phyloP scores from a whole-genome alignment of 2,888 invertebrate genomes.

The Cephalotes varians region DNA sequence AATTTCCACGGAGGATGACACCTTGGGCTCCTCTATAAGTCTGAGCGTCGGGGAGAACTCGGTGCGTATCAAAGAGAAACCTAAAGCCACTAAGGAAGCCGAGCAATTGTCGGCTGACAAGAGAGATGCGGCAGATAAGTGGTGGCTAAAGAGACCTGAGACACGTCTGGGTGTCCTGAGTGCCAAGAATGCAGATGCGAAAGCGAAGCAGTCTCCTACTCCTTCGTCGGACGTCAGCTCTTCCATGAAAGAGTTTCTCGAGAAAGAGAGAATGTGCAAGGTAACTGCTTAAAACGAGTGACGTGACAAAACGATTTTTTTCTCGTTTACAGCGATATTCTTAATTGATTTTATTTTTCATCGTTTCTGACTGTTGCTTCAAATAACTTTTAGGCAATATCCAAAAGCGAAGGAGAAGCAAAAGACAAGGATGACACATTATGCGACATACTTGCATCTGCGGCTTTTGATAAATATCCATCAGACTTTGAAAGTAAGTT shows the following conservation, averaged over 20 bases:
- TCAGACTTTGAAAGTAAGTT: constrained; percentile 84
- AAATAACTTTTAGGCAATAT: constrained; percentile 68
- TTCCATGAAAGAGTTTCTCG: constrained; percentile 83
- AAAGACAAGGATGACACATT: constrained; percentile 81
- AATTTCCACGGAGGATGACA: constrained; percentile 75
- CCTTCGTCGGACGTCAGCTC: constrained; percentile 80
- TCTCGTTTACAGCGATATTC: neutral
- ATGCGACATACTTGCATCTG: constrained; percentile 81
- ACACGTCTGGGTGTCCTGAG: constrained; percentile 70
- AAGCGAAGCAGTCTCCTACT: constrained; percentile 65
- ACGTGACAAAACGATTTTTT: neutral
- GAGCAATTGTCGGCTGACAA: constrained; percentile 25
- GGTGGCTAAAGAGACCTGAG: constrained; percentile 81
- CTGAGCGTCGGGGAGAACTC: constrained; percentile 80
- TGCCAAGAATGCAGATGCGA: constrained; percentile 62
- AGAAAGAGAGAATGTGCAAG: constrained; percentile 83
- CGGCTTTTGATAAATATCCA: constrained; percentile 82
- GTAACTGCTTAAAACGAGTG: constrained; percentile 66
- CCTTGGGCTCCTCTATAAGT: constrained; percentile 80
- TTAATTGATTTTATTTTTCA: neutral
- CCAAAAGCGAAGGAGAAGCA: constrained; percentile 74
- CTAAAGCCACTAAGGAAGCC: constrained; percentile 64
- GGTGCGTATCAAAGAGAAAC: constrained; percentile 78
- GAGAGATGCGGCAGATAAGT: constrained; percentile 68
- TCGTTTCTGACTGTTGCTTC: neutral